Percentiles rank a stretch among this genome's conserved stretches.
Evolutionary conservation across 2,797 vertebrate genomes (phyloP).

Genomic region (Selene dorsalis): DNA sequence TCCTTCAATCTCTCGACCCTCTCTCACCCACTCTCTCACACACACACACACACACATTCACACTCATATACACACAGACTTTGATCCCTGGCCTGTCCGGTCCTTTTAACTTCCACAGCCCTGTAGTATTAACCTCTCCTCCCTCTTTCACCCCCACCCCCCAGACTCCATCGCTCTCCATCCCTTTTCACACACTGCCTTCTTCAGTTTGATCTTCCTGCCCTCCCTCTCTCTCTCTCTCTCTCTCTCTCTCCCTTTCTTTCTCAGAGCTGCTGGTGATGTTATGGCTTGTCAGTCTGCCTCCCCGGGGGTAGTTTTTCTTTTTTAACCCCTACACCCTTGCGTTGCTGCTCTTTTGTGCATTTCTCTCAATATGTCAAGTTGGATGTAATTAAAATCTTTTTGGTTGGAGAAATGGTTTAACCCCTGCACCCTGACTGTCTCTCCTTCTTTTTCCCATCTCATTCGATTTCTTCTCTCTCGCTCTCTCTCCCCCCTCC

Average conservation of each 20-base stretch:
- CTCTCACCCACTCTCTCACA: slow-evolving; percentile 20
- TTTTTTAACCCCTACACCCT: slow-evolving; percentile 73
- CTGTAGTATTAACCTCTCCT: slow-evolving; percentile 77
- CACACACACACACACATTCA: slow-evolving; percentile 23
- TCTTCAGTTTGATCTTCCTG: slow-evolving; percentile 69
- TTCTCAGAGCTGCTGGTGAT: slow-evolving; percentile 54
- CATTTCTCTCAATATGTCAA: slow-evolving; percentile 67
- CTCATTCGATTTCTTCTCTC: slow-evolving; percentile 40
- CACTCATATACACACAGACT: slow-evolving; percentile 49
- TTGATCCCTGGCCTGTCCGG: slow-evolving; percentile 79
- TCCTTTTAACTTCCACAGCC: slow-evolving; percentile 79
- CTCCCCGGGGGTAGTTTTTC: slow-evolving; percentile 53
- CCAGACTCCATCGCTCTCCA: slow-evolving; percentile 43
- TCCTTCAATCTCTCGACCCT: slow-evolving; percentile 55
- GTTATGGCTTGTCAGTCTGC: slow-evolving; percentile 72
- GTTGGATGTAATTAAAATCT: slow-evolving; percentile 73
- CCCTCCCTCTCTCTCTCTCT: slow-evolving; percentile 22
- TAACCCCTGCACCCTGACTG: slow-evolving; percentile 67
- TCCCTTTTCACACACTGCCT: slow-evolving; percentile 64
- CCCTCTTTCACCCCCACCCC: slow-evolving; percentile 49
- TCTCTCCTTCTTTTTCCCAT: slow-evolving; percentile 44
- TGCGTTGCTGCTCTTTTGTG: slow-evolving; percentile 41
- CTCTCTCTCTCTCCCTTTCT: slow-evolving; percentile 15
- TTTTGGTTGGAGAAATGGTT: slow-evolving; percentile 62
- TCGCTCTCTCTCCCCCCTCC: slow-evolving; percentile 33